These are phyloP conservation scores for Sericinus montela DNA, from an alignment of 2,888 invertebrate species.

Conservation along the genomic window DNA sequence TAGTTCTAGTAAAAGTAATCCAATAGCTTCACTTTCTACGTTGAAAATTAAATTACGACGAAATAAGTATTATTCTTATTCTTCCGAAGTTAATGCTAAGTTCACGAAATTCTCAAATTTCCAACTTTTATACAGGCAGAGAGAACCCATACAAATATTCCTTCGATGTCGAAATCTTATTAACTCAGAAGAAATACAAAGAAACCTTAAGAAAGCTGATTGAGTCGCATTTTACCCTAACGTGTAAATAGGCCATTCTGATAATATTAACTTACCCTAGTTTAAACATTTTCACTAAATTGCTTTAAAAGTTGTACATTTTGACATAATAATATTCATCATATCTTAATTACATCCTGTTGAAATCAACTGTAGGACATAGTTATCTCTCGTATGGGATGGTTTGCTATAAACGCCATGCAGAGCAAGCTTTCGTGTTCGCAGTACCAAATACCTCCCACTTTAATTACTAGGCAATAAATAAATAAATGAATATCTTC, in stretches of 20 bases:
- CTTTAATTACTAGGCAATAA: too few relatives aligned
- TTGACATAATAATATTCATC: too few relatives aligned
- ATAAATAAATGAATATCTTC: too few relatives aligned
- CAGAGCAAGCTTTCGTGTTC: too few relatives aligned
- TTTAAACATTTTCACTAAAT: not conserved
- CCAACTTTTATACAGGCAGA: conserved; percentile 8
- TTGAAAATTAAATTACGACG: conserved; percentile 23
- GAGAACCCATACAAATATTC: conserved; percentile 13
- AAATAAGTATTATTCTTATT: conserved; percentile 7
- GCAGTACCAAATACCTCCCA: too few relatives aligned
- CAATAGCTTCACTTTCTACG: not conserved
- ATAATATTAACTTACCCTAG: not conserved
- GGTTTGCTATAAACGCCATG: too few relatives aligned
- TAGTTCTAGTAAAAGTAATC: conserved; percentile 6
- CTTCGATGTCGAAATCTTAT: conserved; percentile 38
- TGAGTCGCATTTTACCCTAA: conserved; percentile 15
- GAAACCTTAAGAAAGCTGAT: conserved; percentile 30
- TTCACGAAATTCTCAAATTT: conserved; percentile 12
- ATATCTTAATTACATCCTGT: too few relatives aligned
- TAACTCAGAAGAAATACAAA: conserved; percentile 32
- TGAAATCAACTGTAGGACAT: too few relatives aligned
- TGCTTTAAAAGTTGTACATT: too few relatives aligned
- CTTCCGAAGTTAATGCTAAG: not conserved
- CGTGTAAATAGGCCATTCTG: conserved; percentile 9
- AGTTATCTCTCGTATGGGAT: too few relatives aligned